phyloP scores from a whole-genome alignment of 2,888 invertebrate species.

The Mechanitis mazaeus region DNA sequence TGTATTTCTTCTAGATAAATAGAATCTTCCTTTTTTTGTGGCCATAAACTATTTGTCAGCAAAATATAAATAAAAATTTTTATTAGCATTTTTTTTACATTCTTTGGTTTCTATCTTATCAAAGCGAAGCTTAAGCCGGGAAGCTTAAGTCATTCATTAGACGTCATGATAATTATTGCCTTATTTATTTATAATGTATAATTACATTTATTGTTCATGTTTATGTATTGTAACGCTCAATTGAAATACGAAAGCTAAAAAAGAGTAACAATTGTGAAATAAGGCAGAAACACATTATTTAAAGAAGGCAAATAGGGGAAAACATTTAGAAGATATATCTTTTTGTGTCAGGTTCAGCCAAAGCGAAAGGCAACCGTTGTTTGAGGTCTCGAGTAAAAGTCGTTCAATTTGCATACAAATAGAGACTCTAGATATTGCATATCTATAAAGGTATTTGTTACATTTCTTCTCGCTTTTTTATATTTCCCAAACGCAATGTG shows the following conservation, averaged over 20 bases:
- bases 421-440: constrained; percentile 10
- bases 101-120: too few relatives aligned
- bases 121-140: too few relatives aligned
- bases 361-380: constrained; percentile 8
- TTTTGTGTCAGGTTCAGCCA: constrained; percentile 2
- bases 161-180: too few relatives aligned
- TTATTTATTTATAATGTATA: too few relatives aligned
- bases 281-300: neutral
- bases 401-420: constrained; percentile 22
- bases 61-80: too few relatives aligned
- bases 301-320: neutral
- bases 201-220: too few relatives aligned
- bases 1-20: too few relatives aligned
- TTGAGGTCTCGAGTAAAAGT: constrained; percentile 13
- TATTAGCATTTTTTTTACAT: too few relatives aligned
- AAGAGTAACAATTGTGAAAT: neutral
- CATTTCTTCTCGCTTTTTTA: constrained; percentile 11
- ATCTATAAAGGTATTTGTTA: constrained; percentile 15
- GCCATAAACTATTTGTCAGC: too few relatives aligned
- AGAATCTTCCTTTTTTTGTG: too few relatives aligned
- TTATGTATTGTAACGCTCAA: neutral
- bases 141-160: too few relatives aligned
- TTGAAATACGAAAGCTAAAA: neutral
- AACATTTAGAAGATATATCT: constrained; percentile 2
- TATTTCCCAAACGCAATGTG: constrained; percentile 1